Evolutionary conservation across 2,113 vertebrate genomes (phyloP).

Genomic region (Python bivittatus): DNA sequence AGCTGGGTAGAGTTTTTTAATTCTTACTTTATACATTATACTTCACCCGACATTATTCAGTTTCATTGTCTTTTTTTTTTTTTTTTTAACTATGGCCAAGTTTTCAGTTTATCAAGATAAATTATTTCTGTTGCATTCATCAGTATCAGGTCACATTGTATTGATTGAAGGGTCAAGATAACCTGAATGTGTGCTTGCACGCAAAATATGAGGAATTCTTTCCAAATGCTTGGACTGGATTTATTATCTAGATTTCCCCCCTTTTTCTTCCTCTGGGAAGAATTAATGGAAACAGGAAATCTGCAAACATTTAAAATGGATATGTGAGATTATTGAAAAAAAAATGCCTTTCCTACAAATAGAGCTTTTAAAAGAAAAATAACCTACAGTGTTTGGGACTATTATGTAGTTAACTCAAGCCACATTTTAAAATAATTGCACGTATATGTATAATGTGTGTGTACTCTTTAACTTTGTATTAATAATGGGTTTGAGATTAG

Average conservation of each 20-base stretch:
- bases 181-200: fast-evolving
- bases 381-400: constrained; percentile 20
- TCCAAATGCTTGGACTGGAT: constrained; percentile 2
- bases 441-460: background rate
- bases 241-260: background rate
- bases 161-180: constrained; percentile 15
- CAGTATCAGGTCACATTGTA: constrained; percentile 15
- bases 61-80: background rate
- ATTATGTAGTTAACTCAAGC: constrained; percentile 34
- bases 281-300: constrained; percentile 41
- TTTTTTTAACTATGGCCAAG: background rate
- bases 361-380: constrained; percentile 36
- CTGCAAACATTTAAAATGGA: constrained; percentile 48
- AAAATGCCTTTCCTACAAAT: constrained; percentile 39
- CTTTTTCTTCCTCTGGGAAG: constrained; percentile 28
- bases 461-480: constrained; percentile 23
- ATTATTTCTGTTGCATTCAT: constrained; percentile 1
- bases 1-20: background rate
- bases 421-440: constrained; percentile 20
- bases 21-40: background rate
- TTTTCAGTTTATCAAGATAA: constrained; percentile 8
- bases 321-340: constrained; percentile 41
- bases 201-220: background rate
- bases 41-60: background rate
- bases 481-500: constrained; percentile 19